Evolutionary conservation across 1,140 invertebrate species (phyloP), one percentile per base, ranked within the genome.

Genomic region (Gonatopus flavifemur): DNA sequence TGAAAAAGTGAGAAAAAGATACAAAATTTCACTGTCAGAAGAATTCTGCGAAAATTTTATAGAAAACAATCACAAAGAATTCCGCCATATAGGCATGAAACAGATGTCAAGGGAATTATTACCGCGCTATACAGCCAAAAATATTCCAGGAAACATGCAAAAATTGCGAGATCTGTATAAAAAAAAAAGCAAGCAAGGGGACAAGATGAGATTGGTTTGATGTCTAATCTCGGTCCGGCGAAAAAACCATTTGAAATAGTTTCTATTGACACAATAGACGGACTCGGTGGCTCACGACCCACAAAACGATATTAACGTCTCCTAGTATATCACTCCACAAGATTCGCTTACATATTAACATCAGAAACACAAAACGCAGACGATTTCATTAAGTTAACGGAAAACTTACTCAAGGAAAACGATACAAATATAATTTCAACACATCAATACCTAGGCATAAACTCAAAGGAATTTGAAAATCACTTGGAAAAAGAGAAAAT

Each of bases 161-260:
- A 33, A 33, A 6, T 13, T 33, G 32, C n/a, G 32, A 13, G 5
- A 33, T 13, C 5, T 33, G 32, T 13, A n/a, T n/a, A n/a, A 33
- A 33, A 33, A 33, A n/a, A 33, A 52, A 73, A 72, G 37, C 70
- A 74, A 63, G 52, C 63, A 22, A 73, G 68, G 67, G 37, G 35
- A 48, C 10, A 61, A 55, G 39, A 37, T 8, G 62, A 62, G 47
- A 61, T 55, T 53, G 67, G 60, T 7, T 22, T 62, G 35, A 55
- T 66, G 64, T 70, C 66, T 13, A 49, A 70, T 12, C 59, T 75
- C 42, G 69, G 67, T 52, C 69, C 66, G 10, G 62, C 67, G 1
- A 64, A 39, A 56, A 32, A 56, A 32, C 65, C 64, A n/a, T 67
- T 54, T 43, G 76, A 69, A 74, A 79, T 68, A 36, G 41, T 61